Conservation (phyloP, 1,140 invertebrate species). For the Cyclargus thomasi region DNA sequence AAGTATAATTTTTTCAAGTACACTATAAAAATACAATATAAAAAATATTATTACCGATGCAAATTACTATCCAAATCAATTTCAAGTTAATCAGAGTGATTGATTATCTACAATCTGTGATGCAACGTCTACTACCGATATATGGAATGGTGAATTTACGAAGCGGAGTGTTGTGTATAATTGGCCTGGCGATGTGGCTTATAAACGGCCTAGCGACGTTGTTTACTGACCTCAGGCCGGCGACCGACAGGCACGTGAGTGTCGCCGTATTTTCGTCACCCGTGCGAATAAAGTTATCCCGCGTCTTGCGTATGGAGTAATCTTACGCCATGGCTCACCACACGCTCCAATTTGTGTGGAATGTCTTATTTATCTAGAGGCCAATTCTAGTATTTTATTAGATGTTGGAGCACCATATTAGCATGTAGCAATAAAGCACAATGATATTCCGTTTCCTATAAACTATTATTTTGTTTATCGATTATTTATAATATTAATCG, state of each 20-base stretch:
- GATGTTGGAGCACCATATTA: no score
- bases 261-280: constrained; percentile 6
- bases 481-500: no score
- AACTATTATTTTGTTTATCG: no score
- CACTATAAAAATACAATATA: no score
- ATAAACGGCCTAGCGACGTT: neutral
- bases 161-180: neutral
- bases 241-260: neutral
- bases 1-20: no score
- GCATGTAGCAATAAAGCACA: no score
- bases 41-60: no score
- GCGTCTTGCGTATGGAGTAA: neutral
- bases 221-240: neutral
- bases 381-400: no score
- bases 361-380: neutral
- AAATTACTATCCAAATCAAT: no score
- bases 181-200: constrained; percentile 6
- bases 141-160: neutral
- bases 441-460: no score
- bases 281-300: constrained; percentile 4
- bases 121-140: neutral
- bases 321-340: neutral
- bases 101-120: neutral
- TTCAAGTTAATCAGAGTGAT: no score
- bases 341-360: neutral